A percentile compares a stretch with the other conserved stretches of the same genome.
Evolutionary conservation across 2,888 invertebrate genomes (phyloP).

Genomic region (Sesamia inferens): DNA sequence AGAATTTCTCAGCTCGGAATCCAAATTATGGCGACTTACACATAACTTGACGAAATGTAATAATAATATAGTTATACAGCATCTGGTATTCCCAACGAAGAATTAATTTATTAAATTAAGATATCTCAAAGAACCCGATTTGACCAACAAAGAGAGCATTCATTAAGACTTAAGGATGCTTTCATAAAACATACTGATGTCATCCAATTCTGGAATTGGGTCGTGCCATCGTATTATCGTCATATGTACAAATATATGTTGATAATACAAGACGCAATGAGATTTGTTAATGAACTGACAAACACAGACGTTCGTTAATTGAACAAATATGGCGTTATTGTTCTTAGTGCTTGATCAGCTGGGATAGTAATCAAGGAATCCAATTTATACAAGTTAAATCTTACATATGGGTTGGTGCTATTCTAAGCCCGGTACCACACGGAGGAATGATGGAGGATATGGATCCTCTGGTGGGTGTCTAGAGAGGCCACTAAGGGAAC

Average conservation of each 20-base stretch:
- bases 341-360: conserved; percentile 23
- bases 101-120: no score
- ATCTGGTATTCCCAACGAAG: not conserved
- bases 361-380: not conserved
- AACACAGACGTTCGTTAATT: conserved; percentile 33
- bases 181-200: conserved; percentile 1
- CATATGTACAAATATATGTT: not conserved
- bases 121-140: not conserved
- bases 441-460: not conserved
- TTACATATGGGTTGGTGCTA: no score
- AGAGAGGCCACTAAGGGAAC: no score
- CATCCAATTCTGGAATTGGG: conserved; percentile 11
- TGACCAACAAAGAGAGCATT: not conserved
- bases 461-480: no score
- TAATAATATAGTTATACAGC: no score
- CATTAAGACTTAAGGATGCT: not conserved
- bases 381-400: no score
- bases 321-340: conserved; percentile 13
- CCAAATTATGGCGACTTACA: no score
- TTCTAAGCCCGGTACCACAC: not conserved
- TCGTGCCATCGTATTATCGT: conserved; percentile 16
- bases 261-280: conserved; percentile 27
- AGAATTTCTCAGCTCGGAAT: no score
- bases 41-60: no score
- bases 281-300: conserved; percentile 28